These are phyloP conservation scores for Chaetorhynchus papuensis DNA, from an alignment of 2,113 vertebrate species.

Conservation along the genomic window DNA sequence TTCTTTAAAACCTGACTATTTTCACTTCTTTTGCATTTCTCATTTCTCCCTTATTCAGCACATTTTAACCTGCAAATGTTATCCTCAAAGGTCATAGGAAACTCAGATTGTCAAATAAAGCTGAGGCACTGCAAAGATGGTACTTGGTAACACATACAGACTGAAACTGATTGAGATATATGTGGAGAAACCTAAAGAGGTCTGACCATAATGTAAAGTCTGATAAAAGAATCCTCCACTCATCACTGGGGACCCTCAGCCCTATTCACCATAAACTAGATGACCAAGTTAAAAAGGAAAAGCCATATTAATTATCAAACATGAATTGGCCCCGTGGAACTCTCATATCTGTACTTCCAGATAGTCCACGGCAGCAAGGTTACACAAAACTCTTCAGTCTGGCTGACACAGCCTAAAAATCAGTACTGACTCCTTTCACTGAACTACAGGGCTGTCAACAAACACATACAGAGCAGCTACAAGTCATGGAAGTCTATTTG, in stretches of 20 bases:
- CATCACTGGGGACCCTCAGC: not conserved
- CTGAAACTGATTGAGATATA: not conserved
- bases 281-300: not conserved
- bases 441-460: not conserved
- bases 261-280: not conserved
- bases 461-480: not conserved
- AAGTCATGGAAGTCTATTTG: not conserved
- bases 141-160: not conserved
- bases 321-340: not conserved
- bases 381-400: not conserved
- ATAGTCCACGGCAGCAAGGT: not conserved
- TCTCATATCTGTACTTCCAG: not conserved
- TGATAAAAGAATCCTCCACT: not conserved
- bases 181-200: not conserved
- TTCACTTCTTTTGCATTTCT: slow-evolving; percentile 11
- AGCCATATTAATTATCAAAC: not conserved
- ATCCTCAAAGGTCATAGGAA: not conserved
- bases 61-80: not conserved
- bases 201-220: not conserved
- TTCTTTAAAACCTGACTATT: slow-evolving; percentile 15
- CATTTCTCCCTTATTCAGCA: slow-evolving; percentile 7
- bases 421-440: not conserved
- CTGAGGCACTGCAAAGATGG: not conserved
- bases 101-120: not conserved
- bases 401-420: not conserved